These are phyloP conservation scores for Megalops atlanticus DNA, from an alignment of 2,113 vertebrate species.

Conservation along the genomic window DNA sequence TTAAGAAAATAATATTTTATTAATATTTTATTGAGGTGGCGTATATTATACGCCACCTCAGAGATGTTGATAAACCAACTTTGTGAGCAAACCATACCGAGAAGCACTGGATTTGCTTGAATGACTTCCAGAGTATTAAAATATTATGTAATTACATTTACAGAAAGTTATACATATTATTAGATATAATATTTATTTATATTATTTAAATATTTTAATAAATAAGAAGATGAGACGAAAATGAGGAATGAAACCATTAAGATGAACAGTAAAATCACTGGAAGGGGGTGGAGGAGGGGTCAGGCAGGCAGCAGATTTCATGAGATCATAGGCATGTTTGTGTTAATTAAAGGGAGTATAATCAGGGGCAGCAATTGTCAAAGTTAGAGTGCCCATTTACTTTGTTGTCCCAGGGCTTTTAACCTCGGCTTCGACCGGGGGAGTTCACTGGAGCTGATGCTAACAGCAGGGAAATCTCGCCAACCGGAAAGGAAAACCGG, in stretches of 20 bases:
- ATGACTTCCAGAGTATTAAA: not conserved
- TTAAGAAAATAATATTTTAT: conserved; percentile 31
- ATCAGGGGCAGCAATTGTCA: not conserved
- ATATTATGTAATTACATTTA: not conserved
- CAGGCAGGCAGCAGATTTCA: conserved; percentile 18
- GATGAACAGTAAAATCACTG: conserved; percentile 25
- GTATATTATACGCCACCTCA: not conserved
- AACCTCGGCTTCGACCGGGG: not conserved
- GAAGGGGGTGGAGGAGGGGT: conserved; percentile 12
- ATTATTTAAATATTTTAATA: not conserved
- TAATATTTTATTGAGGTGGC: no score
- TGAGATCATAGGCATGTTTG: conserved; percentile 11
- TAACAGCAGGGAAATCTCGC: not conserved
- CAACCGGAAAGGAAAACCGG: not conserved
- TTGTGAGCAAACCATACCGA: not conserved
- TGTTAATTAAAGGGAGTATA: conserved; percentile 10
- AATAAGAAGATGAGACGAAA: not conserved
- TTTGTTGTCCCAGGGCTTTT: not conserved
- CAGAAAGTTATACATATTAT: not conserved
- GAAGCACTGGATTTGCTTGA: not conserved
- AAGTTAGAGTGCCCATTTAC: not conserved
- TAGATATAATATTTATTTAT: not conserved
- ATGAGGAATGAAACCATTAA: conserved; percentile 31
- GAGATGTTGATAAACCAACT: not conserved
- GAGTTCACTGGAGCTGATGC: not conserved